A percentile compares a stretch with the other conserved stretches of the same genome.
Evolutionary conservation across 1,140 invertebrate genomes (phyloP).

Genomic region (Papilio machaon): DNA sequence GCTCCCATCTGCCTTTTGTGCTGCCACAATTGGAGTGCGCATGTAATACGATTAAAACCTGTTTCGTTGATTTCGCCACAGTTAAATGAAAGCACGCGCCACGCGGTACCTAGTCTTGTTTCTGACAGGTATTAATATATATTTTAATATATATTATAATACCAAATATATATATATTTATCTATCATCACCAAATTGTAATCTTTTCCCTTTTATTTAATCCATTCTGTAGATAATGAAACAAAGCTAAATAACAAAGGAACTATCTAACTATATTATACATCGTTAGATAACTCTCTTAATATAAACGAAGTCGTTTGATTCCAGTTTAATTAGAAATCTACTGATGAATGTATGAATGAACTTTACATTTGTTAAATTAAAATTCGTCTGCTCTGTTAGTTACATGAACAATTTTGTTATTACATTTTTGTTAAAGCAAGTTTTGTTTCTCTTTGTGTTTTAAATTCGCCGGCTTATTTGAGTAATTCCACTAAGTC

Average conservation of each 20-base stretch:
- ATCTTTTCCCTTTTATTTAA: neutral
- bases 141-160: neutral
- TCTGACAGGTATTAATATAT: neutral
- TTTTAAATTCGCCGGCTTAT: neutral
- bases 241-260: too few relatives aligned
- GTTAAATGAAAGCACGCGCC: neutral
- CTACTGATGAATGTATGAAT: neutral
- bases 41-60: slow-evolving; percentile 15
- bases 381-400: neutral
- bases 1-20: slow-evolving; percentile 21
- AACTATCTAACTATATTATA: too few relatives aligned
- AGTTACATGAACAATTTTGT: neutral
- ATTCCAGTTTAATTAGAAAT: neutral
- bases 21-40: slow-evolving; percentile 9
- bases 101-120: neutral
- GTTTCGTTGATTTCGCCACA: slow-evolving; percentile 7
- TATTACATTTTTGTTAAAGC: neutral
- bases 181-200: neutral
- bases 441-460: neutral
- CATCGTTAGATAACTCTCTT: neutral
- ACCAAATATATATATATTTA: neutral
- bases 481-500: neutral
- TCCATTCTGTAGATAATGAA: too few relatives aligned
- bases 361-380: too few relatives aligned
- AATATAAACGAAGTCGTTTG: neutral